Evolutionary conservation across 2,888 invertebrate genomes (phyloP), one percentile per base, ranked within the genome.

Genomic region (Melieria omissa): DNA sequence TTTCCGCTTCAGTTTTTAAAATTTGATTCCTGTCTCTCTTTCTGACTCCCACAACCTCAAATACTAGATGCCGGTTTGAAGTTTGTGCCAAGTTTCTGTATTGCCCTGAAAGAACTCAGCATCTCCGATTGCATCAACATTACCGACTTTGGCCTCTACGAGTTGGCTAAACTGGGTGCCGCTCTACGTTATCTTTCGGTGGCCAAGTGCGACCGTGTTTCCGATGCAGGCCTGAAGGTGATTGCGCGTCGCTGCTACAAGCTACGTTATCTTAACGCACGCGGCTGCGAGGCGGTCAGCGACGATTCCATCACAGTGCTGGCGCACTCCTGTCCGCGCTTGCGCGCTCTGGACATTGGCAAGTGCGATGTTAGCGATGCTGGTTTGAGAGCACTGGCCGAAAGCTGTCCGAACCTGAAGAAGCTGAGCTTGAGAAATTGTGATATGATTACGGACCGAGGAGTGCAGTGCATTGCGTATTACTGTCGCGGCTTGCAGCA

Each of bases 321-420:
- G 74, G 95, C 95, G 0, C 89, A 94, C 73, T 94, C 94, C 10
- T 97, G 97, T 84, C 94, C 95, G 0, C 89, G 96, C 58, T 88
- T 97, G 46, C 89, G 96, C 67, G 96, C 97, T 0, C 88, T 97
- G 8, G 97, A 97, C 83, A 91, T 97, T 64, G 97, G 97, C 7
- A 97, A 97, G 84, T 97, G 97, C 86, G 97, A 97, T 87, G 93
- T 97, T 0, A 96, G 95, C 45, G 97, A 97, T 86, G 92, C 94
- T 44, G 96, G 96, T 0, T 88, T 97, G 65, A 90, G 94, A 82
- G 93, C 95, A 5, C 89, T 97, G 3, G 95, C 96, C 0, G 93
- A 95, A 78, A 94, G 95, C 82, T 96, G 96, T 85, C 95, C 95
- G 0, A 96, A 97, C 85, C 88, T 97, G 68, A 95, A 95, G 86